phyloP scores from a whole-genome alignment of 2,113 vertebrate species.

The Desmodus rotundus region DNA sequence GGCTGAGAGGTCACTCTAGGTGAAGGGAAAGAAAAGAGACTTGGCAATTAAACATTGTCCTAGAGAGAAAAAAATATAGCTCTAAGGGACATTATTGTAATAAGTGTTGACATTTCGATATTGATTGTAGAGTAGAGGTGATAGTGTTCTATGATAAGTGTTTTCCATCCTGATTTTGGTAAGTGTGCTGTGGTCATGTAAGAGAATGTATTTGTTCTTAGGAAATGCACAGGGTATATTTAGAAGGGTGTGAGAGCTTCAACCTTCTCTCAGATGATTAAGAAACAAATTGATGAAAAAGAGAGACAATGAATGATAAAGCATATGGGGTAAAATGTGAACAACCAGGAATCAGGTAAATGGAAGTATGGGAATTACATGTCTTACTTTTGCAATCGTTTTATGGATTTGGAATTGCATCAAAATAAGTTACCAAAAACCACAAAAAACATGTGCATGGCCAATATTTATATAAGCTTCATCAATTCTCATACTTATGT shows the following conservation, averaged over 20 bases:
- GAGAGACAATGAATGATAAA: background rate
- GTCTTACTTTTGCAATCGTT: background rate
- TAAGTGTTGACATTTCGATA: background rate
- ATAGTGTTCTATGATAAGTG: background rate
- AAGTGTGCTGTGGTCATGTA: background rate
- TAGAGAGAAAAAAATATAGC: background rate
- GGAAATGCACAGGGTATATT: background rate
- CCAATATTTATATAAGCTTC: background rate
- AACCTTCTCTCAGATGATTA: slow-evolving; percentile 13
- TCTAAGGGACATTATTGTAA: background rate
- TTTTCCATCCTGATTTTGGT: background rate
- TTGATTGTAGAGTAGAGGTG: background rate
- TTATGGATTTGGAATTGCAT: background rate
- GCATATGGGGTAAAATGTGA: background rate
- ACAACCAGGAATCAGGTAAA: background rate
- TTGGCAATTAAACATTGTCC: background rate
- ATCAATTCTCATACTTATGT: background rate
- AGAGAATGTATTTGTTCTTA: background rate
- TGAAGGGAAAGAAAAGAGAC: background rate
- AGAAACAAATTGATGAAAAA: background rate
- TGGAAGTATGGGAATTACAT: background rate
- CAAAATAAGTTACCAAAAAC: background rate
- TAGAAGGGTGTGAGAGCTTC: background rate
- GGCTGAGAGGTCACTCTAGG: background rate
- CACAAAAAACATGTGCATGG: background rate